These are phyloP conservation scores for Macrosiphum euphorbiae DNA, from an alignment of 2,888 invertebrate genomes.

Conservation along the genomic window DNA sequence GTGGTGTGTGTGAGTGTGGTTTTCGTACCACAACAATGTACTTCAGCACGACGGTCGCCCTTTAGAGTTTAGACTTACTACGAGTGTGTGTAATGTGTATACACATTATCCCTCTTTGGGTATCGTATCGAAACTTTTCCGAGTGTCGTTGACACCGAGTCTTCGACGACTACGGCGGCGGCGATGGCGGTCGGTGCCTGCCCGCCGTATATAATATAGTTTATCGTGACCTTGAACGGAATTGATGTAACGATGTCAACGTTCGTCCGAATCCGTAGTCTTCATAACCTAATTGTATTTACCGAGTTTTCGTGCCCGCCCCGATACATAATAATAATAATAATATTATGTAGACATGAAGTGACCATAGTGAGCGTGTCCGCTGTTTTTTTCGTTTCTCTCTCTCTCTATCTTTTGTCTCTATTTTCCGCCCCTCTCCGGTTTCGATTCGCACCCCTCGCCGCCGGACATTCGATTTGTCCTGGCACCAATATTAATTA, in stretches of 20 bases:
- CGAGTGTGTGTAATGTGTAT: neutral
- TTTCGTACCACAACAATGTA: neutral
- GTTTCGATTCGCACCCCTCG: neutral
- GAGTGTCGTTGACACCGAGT: conserved; percentile 6
- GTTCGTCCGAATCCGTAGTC: neutral
- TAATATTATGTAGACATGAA: too few species aligned
- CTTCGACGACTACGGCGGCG: neutral
- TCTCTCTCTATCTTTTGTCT: neutral
- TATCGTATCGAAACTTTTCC: neutral
- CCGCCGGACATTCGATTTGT: neutral
- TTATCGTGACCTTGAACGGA: neutral
- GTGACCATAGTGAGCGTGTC: neutral
- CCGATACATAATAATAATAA: too few species aligned
- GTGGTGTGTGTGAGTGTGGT: neutral
- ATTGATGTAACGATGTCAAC: neutral
- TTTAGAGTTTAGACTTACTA: neutral
- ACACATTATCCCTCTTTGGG: neutral
- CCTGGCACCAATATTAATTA: neutral
- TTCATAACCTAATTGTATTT: neutral
- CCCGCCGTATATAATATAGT: neutral
- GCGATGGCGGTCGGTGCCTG: neutral
- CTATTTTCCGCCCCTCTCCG: neutral
- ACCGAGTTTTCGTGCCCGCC: neutral
- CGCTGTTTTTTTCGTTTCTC: neutral
- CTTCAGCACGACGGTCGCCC: neutral